These are phyloP conservation scores for Lepidocyrtoides sp. DNA, from an alignment of 2,888 invertebrate species.

Conservation along the genomic window DNA sequence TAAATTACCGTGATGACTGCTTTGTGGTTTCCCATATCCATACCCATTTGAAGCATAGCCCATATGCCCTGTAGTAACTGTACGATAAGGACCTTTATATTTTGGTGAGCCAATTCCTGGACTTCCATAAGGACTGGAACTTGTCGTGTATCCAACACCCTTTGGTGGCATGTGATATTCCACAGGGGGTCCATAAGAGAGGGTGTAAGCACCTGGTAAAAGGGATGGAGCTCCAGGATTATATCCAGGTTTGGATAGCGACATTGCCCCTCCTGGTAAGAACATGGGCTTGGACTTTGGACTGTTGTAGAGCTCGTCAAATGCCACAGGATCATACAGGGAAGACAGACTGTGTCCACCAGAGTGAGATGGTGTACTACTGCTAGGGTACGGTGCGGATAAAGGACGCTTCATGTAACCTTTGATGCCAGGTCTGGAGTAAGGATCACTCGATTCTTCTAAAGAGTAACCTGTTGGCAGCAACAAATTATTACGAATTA, in stretches of 20 bases:
- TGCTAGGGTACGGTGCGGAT: neutral
- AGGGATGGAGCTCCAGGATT: neutral
- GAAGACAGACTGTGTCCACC: constrained; percentile 65
- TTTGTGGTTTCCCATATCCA: constrained; percentile 63
- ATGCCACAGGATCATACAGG: constrained; percentile 56
- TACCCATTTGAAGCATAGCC: constrained; percentile 44
- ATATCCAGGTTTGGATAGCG: neutral
- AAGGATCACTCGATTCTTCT: constrained; percentile 40
- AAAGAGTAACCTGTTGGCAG: constrained; percentile 42
- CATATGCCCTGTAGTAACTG: constrained; percentile 39
- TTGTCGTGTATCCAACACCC: constrained; percentile 37
- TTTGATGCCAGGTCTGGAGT: constrained; percentile 32
- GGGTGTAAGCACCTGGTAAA: neutral
- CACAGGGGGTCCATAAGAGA: constrained; percentile 65
- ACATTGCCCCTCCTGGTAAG: neutral
- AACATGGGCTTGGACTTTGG: constrained; percentile 51
- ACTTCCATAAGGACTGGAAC: constrained; percentile 49
- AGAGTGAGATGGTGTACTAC: neutral
- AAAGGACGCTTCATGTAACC: constrained; percentile 17
- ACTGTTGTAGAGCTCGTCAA: constrained; percentile 52
- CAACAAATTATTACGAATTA: too few species aligned
- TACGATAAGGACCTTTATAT: constrained; percentile 73
- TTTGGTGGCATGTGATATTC: constrained; percentile 63
- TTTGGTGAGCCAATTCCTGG: constrained; percentile 25
- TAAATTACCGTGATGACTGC: constrained; percentile 53